phyloP scores from a whole-genome alignment of 2,113 vertebrate species.

The Platysternon megacephalum region DNA sequence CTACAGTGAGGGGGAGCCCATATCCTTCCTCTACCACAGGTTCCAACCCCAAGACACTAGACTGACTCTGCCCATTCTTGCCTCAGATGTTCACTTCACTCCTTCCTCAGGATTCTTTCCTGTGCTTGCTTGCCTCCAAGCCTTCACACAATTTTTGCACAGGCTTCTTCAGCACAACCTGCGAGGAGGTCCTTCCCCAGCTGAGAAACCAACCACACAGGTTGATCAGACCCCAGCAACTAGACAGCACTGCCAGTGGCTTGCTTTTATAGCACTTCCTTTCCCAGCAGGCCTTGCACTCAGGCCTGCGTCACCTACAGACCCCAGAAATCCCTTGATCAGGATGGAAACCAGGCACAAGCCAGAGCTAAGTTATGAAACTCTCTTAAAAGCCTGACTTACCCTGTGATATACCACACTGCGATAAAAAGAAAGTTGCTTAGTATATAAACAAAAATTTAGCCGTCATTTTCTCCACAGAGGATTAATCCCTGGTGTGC shows the following conservation, averaged over 20 bases:
- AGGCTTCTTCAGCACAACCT: not conserved
- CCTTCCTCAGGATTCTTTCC: not conserved
- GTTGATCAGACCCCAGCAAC: not conserved
- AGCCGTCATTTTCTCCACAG: not conserved
- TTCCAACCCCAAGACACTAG: not conserved
- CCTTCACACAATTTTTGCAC: not conserved
- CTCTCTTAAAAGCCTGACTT: not conserved
- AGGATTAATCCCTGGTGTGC: not conserved
- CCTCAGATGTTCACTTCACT: not conserved
- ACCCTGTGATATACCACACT: not conserved
- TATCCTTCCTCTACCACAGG: not conserved
- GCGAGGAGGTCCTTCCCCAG: not conserved
- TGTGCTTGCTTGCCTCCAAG: not conserved
- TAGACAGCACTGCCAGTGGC: not conserved
- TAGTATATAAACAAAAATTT: not conserved
- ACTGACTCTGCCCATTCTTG: not conserved
- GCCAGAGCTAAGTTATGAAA: not conserved
- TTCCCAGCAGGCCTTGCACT: not conserved
- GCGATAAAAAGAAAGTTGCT: not conserved
- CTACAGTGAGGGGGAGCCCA: not conserved
- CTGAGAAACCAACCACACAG: not conserved
- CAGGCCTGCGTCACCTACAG: not conserved
- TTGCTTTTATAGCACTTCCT: not conserved
- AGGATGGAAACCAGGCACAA: not conserved
- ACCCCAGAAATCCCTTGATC: accelerated